Conservation (phyloP, 2,113 vertebrate genomes). For the Lagopus muta region DNA sequence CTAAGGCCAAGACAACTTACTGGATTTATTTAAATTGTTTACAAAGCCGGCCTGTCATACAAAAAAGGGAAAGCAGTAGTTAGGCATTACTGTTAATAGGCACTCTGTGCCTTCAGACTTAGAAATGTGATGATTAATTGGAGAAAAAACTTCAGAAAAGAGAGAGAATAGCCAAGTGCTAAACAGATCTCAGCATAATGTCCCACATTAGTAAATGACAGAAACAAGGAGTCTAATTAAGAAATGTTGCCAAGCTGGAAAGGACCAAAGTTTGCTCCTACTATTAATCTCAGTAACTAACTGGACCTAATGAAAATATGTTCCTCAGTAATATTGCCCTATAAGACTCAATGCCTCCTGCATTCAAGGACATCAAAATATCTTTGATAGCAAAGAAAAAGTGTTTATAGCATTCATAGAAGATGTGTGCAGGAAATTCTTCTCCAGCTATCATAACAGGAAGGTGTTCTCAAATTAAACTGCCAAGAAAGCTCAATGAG, state of each 20-base stretch:
- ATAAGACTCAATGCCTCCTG: not conserved
- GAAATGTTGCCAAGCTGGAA: not conserved
- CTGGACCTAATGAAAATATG: not conserved
- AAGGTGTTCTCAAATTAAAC: not conserved
- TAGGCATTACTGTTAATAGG: not conserved
- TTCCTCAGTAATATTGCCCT: not conserved
- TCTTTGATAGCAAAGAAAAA: not conserved
- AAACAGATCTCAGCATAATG: not conserved
- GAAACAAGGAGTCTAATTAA: not conserved
- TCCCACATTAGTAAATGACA: not conserved
- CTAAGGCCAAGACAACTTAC: not conserved
- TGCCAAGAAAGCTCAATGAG: conserved; percentile 3
- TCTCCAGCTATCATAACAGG: not conserved
- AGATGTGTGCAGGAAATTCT: conserved; percentile 23
- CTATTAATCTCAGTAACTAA: not conserved
- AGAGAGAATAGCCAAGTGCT: not conserved
- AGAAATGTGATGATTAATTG: not conserved
- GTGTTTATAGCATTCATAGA: not conserved
- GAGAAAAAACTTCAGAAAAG: not conserved
- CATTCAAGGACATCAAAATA: not conserved
- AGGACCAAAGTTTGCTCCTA: not conserved
- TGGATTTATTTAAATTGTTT: conserved; percentile 2
- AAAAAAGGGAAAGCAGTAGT: not conserved
- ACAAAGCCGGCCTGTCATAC: not conserved
- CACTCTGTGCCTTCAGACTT: not conserved